phyloP scores from a whole-genome alignment of 2,113 vertebrate genomes.

The Periophthalmodon schlosseri region DNA sequence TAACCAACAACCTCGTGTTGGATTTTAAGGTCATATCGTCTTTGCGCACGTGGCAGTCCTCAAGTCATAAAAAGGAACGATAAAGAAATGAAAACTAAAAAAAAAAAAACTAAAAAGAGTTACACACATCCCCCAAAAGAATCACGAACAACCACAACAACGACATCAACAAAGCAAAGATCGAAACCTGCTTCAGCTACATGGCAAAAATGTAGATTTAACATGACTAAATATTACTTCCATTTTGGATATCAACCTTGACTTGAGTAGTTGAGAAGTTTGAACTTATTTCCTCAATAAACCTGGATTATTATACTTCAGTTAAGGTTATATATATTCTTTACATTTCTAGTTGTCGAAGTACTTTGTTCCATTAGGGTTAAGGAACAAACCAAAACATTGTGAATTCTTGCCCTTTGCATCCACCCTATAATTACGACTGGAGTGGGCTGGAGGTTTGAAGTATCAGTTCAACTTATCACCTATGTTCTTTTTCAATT shows the following conservation, averaged over 20 bases:
- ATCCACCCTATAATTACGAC: too few relatives aligned
- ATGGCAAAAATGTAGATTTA: slow-evolving; percentile 1
- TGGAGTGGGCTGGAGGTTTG: too few relatives aligned
- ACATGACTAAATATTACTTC: not conserved
- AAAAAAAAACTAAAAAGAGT: slow-evolving; percentile 48
- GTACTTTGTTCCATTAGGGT: too few relatives aligned
- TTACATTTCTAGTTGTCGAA: too few relatives aligned
- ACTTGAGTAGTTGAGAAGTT: not conserved
- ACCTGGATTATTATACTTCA: not conserved
- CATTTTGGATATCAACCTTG: not conserved
- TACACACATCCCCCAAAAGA: slow-evolving; percentile 58
- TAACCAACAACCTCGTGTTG: slow-evolving; percentile 28
- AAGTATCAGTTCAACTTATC: too few relatives aligned
- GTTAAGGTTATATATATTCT: not conserved
- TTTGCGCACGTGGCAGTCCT: slow-evolving; percentile 52
- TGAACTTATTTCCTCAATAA: too few relatives aligned
- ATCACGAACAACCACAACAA: slow-evolving; percentile 73
- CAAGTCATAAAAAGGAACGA: slow-evolving; percentile 56
- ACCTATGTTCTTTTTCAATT: too few relatives aligned
- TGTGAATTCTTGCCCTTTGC: too few relatives aligned
- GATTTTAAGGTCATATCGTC: slow-evolving; percentile 45
- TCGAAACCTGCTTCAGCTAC: slow-evolving; percentile 37
- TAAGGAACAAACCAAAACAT: too few relatives aligned
- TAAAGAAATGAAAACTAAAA: slow-evolving; percentile 5
- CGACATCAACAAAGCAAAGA: slow-evolving; percentile 74